Conservation (phyloP, 2,113 vertebrate species). For the Ammospiza caudacuta region DNA sequence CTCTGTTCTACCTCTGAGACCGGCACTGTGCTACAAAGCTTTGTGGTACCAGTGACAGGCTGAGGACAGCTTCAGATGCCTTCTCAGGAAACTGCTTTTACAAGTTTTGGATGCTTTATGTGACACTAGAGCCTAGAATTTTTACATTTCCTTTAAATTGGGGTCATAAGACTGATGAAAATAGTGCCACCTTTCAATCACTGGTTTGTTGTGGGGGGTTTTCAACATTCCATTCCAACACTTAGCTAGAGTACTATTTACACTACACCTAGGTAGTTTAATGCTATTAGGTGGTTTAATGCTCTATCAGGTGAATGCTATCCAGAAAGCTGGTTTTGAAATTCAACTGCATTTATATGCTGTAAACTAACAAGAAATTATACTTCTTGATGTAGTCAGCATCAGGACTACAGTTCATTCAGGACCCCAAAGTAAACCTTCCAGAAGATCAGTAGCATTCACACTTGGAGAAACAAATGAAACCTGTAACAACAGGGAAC, state of each 20-base stretch:
- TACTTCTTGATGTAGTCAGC: neutral
- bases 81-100: neutral
- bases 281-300: neutral
- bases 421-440: neutral
- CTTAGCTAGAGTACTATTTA: neutral
- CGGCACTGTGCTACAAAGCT: neutral
- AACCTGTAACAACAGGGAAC: neutral
- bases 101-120: neutral
- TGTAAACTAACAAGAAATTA: neutral
- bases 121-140: neutral
- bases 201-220: neutral
- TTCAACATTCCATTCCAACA: neutral
- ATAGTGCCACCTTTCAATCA: neutral
- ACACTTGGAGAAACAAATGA: neutral
- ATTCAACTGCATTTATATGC: neutral
- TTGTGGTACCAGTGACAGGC: neutral
- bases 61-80: neutral
- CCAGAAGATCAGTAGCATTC: fast-evolving
- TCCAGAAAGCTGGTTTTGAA: neutral
- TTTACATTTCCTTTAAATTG: neutral
- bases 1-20: neutral
- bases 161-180: neutral
- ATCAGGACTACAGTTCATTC: neutral
- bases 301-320: fast-evolving
- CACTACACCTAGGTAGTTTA: neutral